Evolutionary conservation across 2,888 invertebrate species (phyloP).

Genomic region (Acanthosepion esculentum): DNA sequence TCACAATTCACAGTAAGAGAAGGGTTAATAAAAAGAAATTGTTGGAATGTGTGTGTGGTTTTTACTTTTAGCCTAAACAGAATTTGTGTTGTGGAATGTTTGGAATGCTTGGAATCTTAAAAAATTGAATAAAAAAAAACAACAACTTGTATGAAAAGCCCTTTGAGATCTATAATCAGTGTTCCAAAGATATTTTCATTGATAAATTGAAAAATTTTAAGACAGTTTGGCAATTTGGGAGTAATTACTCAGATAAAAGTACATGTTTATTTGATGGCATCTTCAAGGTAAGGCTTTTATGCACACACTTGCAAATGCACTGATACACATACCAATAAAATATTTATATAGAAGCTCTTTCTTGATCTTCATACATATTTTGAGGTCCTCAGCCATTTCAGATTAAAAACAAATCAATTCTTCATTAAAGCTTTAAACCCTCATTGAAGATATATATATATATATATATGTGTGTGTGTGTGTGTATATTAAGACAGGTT

Average conservation of each 20-base stretch:
- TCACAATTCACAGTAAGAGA: background rate
- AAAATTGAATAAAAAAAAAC: background rate
- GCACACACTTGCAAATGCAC: background rate
- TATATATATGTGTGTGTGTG: too few species aligned
- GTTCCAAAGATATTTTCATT: background rate
- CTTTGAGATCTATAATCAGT: constrained; percentile 8
- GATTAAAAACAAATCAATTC: too few species aligned
- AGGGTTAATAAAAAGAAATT: background rate
- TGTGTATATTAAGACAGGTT: too few species aligned
- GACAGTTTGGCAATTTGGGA: background rate
- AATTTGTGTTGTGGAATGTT: constrained; percentile 9
- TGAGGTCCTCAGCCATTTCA: too few species aligned
- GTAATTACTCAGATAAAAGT: background rate
- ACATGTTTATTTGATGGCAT: background rate
- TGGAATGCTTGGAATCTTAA: background rate
- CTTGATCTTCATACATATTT: too few species aligned
- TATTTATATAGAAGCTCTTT: too few species aligned
- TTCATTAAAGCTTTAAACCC: too few species aligned
- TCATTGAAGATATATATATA: too few species aligned
- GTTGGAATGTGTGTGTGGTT: background rate
- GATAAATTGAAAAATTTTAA: background rate
- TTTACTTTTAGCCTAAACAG: background rate
- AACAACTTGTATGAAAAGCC: background rate
- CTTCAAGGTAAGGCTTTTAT: background rate
- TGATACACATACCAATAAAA: too few species aligned